phyloP scores from a whole-genome alignment of 1,140 invertebrate genomes.

The Drosophila leontia region DNA sequence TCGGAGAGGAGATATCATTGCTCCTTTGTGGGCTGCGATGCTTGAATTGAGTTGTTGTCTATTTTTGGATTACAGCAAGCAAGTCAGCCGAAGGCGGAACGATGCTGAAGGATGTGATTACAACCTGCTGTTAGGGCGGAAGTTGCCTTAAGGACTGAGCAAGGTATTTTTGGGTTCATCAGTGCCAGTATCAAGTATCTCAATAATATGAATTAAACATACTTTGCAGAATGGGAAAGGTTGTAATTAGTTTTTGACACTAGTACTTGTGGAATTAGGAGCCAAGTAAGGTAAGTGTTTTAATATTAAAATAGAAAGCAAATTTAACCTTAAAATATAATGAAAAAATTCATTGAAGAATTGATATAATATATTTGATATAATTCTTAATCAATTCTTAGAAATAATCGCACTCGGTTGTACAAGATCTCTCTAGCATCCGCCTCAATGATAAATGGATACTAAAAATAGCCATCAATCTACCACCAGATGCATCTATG shows the following conservation, averaged over 20 bases:
- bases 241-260: background rate
- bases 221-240: background rate
- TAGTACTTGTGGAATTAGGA: background rate
- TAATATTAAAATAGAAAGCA: background rate
- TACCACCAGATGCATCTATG: constrained; percentile 41
- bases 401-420: too few species aligned
- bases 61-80: constrained; percentile 42
- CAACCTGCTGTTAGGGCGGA: constrained; percentile 17
- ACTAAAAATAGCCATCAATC: constrained; percentile 23
- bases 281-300: background rate
- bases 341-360: background rate
- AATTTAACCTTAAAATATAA: background rate
- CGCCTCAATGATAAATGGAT: constrained; percentile 17
- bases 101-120: constrained; percentile 19
- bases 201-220: background rate
- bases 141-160: constrained; percentile 14
- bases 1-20: constrained; percentile 5
- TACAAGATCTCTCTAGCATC: background rate
- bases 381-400: background rate
- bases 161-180: background rate
- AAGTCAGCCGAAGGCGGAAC: constrained; percentile 13
- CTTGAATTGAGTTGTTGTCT: constrained; percentile 36
- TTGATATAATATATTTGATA: background rate
- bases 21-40: constrained; percentile 26
- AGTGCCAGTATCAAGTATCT: background rate